Conservation (phyloP, 2,797 vertebrate genomes). For the Harpagifer antarcticus region DNA sequence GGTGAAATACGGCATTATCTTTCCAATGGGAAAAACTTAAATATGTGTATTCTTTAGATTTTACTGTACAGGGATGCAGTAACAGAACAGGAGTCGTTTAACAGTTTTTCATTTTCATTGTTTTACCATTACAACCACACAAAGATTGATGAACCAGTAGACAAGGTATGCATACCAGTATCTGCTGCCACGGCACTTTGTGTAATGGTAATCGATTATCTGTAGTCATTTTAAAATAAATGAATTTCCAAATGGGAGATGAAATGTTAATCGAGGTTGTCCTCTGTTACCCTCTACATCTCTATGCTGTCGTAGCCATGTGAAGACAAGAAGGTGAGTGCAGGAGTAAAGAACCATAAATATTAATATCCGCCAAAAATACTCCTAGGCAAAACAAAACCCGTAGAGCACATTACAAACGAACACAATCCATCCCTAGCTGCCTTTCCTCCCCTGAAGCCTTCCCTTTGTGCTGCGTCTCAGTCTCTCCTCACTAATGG, state of each 20-base stretch:
- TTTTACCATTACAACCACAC: slow-evolving; percentile 19
- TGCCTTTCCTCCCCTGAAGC: slow-evolving; percentile 42
- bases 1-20: slow-evolving; percentile 34
- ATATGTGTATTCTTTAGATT: background rate
- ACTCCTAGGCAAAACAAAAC: slow-evolving; percentile 9
- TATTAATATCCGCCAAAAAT: slow-evolving; percentile 10
- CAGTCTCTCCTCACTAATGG: slow-evolving; percentile 41
- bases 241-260: slow-evolving; percentile 4
- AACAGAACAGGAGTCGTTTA: background rate
- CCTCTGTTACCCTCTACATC: slow-evolving; percentile 37
- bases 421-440: slow-evolving; percentile 26
- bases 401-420: slow-evolving; percentile 18
- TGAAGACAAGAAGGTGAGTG: slow-evolving; percentile 69
- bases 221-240: slow-evolving; percentile 9
- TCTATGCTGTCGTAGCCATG: slow-evolving; percentile 50
- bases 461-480: slow-evolving; percentile 29
- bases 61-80: background rate
- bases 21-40: background rate
- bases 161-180: slow-evolving; percentile 59
- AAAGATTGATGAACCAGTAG: slow-evolving; percentile 66
- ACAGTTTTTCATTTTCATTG: slow-evolving; percentile 18
- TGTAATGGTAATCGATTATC: background rate
- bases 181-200: slow-evolving; percentile 1
- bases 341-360: slow-evolving; percentile 23
- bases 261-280: slow-evolving; percentile 32